Evolutionary conservation across 2,113 vertebrate genomes (phyloP).

Genomic region (Sebastes fasciatus): DNA sequence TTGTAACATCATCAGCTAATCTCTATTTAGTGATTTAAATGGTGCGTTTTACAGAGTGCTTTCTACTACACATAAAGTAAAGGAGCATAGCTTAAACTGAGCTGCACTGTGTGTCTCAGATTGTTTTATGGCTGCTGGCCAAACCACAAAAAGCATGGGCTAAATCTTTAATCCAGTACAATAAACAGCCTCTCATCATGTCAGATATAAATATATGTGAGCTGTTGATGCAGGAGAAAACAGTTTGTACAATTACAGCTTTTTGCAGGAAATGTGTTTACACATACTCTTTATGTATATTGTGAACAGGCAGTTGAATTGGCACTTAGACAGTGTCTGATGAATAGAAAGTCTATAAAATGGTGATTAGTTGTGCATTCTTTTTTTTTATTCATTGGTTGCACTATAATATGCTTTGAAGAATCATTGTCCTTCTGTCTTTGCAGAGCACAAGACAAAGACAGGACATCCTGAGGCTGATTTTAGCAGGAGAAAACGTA

Average conservation of each 20-base stretch:
- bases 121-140: neutral
- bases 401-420: neutral
- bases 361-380: neutral
- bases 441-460: slow-evolving; percentile 81
- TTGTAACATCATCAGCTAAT: neutral
- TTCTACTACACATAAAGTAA: neutral
- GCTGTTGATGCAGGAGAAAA: neutral
- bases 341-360: neutral
- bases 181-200: neutral
- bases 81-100: neutral
- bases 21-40: neutral
- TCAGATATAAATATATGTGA: neutral
- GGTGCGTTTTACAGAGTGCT: neutral
- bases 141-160: neutral
- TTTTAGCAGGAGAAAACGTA: slow-evolving; percentile 86
- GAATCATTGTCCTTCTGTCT: slow-evolving; percentile 10
- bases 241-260: neutral
- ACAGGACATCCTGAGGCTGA: slow-evolving; percentile 85
- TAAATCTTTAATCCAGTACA: neutral
- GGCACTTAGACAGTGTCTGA: neutral
- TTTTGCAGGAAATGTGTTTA: neutral
- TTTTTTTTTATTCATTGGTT: neutral
- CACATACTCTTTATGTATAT: neutral
- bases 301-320: neutral
- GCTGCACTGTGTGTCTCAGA: neutral